Evolutionary conservation across 1,140 invertebrate species (phyloP), one percentile per base, ranked within the genome.

Genomic region (Ceratosolen fusciceps): DNA sequence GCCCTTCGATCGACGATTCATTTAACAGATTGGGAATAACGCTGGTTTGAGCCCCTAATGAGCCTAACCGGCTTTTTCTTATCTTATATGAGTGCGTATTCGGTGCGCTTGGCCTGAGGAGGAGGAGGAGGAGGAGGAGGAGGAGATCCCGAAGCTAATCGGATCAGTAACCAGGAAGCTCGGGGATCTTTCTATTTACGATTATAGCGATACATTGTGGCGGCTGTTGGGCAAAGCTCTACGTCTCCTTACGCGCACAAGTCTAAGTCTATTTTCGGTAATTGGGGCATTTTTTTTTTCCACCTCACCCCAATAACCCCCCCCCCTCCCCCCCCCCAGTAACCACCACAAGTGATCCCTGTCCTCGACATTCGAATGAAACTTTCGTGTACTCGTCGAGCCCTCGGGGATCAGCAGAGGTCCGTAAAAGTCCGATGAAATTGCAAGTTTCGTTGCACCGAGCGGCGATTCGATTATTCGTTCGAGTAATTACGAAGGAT

Each of bases 31-130:
- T 60, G 52, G 71, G 71, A 34, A 72, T 72, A 37, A 72, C 39
- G 37, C 4, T 24, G 71, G 54, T 58, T 58, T 74, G 60, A 74
- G 26, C 54, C n/a, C n/a, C 54, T 74, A 60, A 74, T 74, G 29
- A 60, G 52, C 60, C 31, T 34, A 54, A 58, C n/a, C 29, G 56
- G 47, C 37, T 34, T 9, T n/a, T n/a, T n/a, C n/a, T n/a, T n/a
- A n/a, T n/a, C n/a, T n/a, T 24, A 19, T 43, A 12, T 43, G 26
- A 29, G 29, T 29, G 29, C 49, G 67, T 29, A 29, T 70, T 49
- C n/a, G n/a, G n/a, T n/a, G n/a, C n/a, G n/a, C n/a, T n/a, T n/a
- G n/a, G n/a, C n/a, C n/a, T n/a, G n/a, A n/a, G n/a, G n/a, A n/a
- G n/a, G n/a, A n/a, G n/a, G n/a, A n/a, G n/a, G n/a, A n/a, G 14